Percentiles rank a stretch among this genome's conserved stretches.
phyloP scores from a whole-genome alignment of 1,140 invertebrate species.

The Drosophila saltans region DNA sequence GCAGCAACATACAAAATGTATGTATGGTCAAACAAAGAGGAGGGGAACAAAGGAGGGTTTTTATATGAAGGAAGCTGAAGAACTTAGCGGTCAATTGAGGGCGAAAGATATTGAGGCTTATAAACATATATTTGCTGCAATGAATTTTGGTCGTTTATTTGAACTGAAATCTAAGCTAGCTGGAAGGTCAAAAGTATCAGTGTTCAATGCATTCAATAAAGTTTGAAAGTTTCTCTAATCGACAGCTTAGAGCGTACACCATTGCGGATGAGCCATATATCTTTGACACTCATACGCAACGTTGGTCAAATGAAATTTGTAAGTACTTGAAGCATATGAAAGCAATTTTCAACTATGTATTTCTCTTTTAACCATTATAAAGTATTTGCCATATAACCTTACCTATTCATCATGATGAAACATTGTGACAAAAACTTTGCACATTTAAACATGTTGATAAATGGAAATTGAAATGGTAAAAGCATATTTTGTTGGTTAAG shows the following conservation, averaged over 20 bases:
- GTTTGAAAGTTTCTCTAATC: conserved; percentile 39
- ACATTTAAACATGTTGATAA: not conserved
- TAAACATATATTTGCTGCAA: conserved; percentile 23
- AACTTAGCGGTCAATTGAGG: conserved; percentile 43
- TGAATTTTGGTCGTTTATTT: conserved; percentile 27
- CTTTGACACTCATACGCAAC: conserved; percentile 39
- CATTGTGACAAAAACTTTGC: not conserved
- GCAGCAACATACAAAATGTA: conserved; percentile 21
- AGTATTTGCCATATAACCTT: not conserved
- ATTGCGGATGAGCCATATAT: conserved; percentile 12
- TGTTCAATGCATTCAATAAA: conserved; percentile 37
- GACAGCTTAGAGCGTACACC: conserved; percentile 24
- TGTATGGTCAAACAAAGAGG: not conserved
- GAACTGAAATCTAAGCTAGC: conserved; percentile 38
- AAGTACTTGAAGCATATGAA: conserved; percentile 19
- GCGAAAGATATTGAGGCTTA: conserved; percentile 5
- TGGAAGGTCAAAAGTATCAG: conserved; percentile 28
- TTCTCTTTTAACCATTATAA: not conserved
- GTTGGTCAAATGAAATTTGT: conserved; percentile 35
- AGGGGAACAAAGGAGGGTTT: not conserved
- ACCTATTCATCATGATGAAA: not conserved
- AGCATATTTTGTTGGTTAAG: too few species aligned
- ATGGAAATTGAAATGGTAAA: not conserved
- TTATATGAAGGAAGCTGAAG: not conserved
- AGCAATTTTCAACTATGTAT: conserved; percentile 8